These are phyloP conservation scores for Caenorhabditis afra DNA, from an alignment of 2,888 invertebrate genomes.

Conservation along the genomic window DNA sequence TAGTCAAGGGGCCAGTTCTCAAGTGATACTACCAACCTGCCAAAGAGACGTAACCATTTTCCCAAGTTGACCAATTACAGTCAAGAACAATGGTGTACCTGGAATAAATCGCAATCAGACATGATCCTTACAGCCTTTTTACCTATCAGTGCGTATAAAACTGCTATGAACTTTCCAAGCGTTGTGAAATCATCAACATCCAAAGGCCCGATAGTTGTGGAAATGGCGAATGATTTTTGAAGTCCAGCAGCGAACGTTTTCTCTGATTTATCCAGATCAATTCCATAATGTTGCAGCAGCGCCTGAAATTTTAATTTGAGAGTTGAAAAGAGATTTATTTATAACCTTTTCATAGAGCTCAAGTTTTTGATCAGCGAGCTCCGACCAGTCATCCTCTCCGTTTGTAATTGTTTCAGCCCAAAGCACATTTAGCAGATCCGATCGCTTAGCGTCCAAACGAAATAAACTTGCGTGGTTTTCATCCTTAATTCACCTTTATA, in stretches of 20 bases:
- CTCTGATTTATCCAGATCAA: constrained; percentile 47
- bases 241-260: constrained; percentile 68
- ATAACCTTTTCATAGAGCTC: constrained; percentile 75
- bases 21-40: constrained; percentile 37
- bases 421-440: constrained; percentile 76
- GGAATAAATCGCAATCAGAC: too few relatives aligned
- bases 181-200: constrained; percentile 73
- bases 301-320: constrained; percentile 26
- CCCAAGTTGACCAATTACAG: constrained; percentile 57
- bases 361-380: constrained; percentile 77
- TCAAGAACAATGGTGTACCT: constrained; percentile 65
- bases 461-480: constrained; percentile 51
- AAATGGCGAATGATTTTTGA: constrained; percentile 71
- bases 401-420: constrained; percentile 78
- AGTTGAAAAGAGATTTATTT: too few relatives aligned
- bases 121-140: too few relatives aligned
- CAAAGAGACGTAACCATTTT: constrained; percentile 63
- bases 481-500: constrained; percentile 23
- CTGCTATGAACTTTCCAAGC: constrained; percentile 72
- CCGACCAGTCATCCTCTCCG: constrained; percentile 77
- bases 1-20: too few relatives aligned
- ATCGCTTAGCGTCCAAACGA: constrained; percentile 74
- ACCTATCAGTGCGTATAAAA: constrained; percentile 74
- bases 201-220: constrained; percentile 76
- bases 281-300: constrained; percentile 56